Base-by-base conservation (phyloP, 2,797 vertebrate genomes). In the Myoxocephalus aenaeus region DNA sequence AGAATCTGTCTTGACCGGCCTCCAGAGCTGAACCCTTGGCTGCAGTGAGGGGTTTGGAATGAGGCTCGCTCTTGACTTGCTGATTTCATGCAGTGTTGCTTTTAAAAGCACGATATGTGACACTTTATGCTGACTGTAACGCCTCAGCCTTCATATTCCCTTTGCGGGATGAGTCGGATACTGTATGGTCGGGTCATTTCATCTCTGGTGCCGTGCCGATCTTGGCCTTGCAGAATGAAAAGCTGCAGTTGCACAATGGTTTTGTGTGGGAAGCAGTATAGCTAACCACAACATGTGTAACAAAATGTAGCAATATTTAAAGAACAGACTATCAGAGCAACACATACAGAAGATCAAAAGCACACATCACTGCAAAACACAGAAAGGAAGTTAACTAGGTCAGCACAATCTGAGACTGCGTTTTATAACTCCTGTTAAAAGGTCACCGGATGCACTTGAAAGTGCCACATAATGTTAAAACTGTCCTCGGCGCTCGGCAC, bases 361-460 rank as follows among this genome's bases (percentile, higher is more conserved):
- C 32, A 59, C 25, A 25, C 27, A 8, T 5, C 38, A 14, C 51
- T 57, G 29, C 29, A 18, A 2, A 2, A 57, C 38, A 65, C 40
- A 62, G 25, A 72, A 70, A 58, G 22, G 3, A 44, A 73, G 29
- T 63, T 22, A 85, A 84, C 75, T 79, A 40, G 75, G 71, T 91
- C 84, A 86, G 89, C 80, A 73, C 69, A 83, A 82, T 90, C 76
- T 74, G 8, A 80, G 57, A 64, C 20, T 63, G 56, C 74, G 69
- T 84, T 86, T 85, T 63, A 76, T 20, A 79, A 81, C 71, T 76
- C 36, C 64, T 29, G 46, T 32, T 73, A 84, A 64, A 92, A 91
- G 89, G 86, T 90, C 84, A 86, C 5, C 13, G 14, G 66, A 87
- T 76, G 70, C 68, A 83, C 85, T 90, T 88, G 75, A 73, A 84